Conservation (phyloP, 2,888 invertebrate genomes). For the Eutolmus rufibarbis region DNA sequence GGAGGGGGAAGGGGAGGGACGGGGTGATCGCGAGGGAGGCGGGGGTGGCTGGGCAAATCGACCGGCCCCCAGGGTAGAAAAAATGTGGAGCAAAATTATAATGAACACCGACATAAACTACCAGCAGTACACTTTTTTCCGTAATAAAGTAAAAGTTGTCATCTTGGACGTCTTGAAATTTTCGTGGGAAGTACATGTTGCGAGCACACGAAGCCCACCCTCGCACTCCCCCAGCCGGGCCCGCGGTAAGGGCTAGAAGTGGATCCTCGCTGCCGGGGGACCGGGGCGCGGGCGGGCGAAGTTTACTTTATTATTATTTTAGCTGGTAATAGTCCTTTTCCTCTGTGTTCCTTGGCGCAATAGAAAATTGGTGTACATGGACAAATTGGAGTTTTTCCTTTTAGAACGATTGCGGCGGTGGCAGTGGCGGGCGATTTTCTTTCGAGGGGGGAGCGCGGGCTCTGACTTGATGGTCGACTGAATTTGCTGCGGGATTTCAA, state of each 20-base stretch:
- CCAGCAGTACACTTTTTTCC: slow-evolving; percentile 10
- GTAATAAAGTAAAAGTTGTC: slow-evolving; percentile 22
- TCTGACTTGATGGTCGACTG: not conserved
- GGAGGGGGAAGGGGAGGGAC: not conserved
- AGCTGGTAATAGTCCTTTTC: slow-evolving; percentile 10
- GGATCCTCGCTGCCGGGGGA: not conserved
- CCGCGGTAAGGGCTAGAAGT: not conserved
- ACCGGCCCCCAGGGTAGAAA: not conserved
- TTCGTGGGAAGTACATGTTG: not conserved
- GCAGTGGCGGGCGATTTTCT: no score
- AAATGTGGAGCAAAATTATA: not conserved
- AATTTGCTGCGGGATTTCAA: not conserved
- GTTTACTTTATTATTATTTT: slow-evolving; percentile 21
- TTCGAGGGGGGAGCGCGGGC: not conserved
- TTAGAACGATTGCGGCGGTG: not conserved
- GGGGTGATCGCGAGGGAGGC: not conserved
- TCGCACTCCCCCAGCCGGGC: not conserved
- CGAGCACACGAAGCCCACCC: not conserved
- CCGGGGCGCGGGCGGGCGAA: not conserved
- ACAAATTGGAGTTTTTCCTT: not conserved
- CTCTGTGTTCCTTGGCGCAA: not conserved
- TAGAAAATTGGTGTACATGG: slow-evolving; percentile 2
- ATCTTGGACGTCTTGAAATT: slow-evolving; percentile 19
- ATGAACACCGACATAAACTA: slow-evolving; percentile 25
- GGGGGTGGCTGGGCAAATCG: not conserved